Conservation (phyloP, 2,888 invertebrate genomes). For the Drosophila antonietae region DNA sequence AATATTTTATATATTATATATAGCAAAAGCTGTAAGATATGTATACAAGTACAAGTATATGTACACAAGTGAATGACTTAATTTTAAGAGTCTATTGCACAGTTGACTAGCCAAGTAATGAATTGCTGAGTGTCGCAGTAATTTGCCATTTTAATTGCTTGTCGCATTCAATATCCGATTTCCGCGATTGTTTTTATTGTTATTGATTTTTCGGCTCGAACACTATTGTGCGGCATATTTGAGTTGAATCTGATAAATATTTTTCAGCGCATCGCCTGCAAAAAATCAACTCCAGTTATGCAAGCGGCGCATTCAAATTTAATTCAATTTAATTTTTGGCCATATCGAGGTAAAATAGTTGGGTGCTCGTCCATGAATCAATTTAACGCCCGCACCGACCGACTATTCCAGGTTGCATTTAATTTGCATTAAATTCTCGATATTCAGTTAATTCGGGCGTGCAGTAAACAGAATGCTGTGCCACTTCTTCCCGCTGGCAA, state of each 20-base stretch:
- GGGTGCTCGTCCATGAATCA: constrained; percentile 36
- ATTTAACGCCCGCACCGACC: constrained; percentile 34
- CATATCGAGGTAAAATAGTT: constrained; percentile 9
- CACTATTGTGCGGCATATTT: constrained; percentile 22
- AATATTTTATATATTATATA: too few relatives aligned
- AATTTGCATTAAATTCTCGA: constrained; percentile 61
- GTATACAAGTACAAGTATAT: too few relatives aligned
- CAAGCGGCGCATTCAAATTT: constrained; percentile 47
- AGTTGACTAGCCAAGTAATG: constrained; percentile 9
- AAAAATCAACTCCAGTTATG: constrained; percentile 51
- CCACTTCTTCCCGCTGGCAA: constrained; percentile 5
- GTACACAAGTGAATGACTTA: background rate
- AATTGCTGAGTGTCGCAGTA: constrained; percentile 25
- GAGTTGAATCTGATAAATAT: constrained; percentile 47
- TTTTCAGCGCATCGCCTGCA: constrained; percentile 35
- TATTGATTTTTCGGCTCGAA: constrained; percentile 22
- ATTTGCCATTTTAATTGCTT: constrained; percentile 55
- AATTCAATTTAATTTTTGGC: constrained; percentile 40
- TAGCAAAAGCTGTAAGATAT: too few relatives aligned
- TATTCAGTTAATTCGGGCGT: constrained; percentile 27
- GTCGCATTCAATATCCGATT: constrained; percentile 61
- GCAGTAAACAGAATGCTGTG: constrained; percentile 4
- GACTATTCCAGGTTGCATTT: constrained; percentile 51
- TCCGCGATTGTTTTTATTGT: constrained; percentile 32
- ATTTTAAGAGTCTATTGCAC: constrained; percentile 19